Evolutionary conservation across 2,113 vertebrate genomes (phyloP), one percentile per base, ranked within the genome.

Genomic region (Papio anubis): DNA sequence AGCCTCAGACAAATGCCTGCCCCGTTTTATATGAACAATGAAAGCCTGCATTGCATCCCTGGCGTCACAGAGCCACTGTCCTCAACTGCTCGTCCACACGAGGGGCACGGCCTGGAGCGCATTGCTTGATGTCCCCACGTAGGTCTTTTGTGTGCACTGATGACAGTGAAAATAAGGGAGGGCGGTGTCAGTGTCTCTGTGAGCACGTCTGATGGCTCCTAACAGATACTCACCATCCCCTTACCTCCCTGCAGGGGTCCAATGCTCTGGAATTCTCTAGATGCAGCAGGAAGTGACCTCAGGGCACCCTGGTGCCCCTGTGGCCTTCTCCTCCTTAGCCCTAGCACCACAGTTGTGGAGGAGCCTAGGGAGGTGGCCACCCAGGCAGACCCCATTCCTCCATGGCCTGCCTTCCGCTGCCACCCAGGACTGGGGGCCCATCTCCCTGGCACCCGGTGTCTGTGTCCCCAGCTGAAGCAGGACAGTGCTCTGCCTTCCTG

Each of bases 81-180:
- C 45, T 3, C 3, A 0, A 12, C 80, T 1, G 21, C 16, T 8
- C 0, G 11, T 17, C 40, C 32, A 1, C 32, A 57, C 0, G 0
- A 27, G 20, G 64, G 25, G 8, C 2, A 3, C 7, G 0, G 18
- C 35, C 40, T 0, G 2, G 79, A 35, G 32, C 43, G 2, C 27
- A 12, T 14, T 30, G 61, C 3, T 27, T 25, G 0, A 16, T 4
- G 3, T 80, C 43, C 38, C 17, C 0, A 7, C 13, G 5, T 25
- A 23, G 1, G 50, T 7, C 55, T 30, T 3, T 16, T 1, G 11
- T 12, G 45, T 13, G 11, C 78, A 1, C 0, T 35, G 0, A 2
- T 1, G 2, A 40, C 1, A 0, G 27, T 40, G 1, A 2, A 21
- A 9, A 3, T 12, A 1, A 13, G n/a, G n/a, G 27, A 52, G 3